Percentiles rank a stretch among this genome's conserved stretches.
phyloP scores from a whole-genome alignment of 1,140 invertebrate species.

The Vollenhovia emeryi region DNA sequence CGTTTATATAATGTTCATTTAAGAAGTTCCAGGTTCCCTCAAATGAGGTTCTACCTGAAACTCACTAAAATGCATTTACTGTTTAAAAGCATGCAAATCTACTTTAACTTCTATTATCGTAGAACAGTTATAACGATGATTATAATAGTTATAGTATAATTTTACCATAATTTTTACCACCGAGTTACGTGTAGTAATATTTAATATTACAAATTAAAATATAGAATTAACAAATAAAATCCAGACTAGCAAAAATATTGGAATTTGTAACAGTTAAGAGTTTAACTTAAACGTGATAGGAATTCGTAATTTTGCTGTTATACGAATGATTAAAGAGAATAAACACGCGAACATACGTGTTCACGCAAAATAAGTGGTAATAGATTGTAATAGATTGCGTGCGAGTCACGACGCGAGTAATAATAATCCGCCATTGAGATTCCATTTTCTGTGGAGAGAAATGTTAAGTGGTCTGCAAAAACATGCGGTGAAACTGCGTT shows the following conservation, averaged over 20 bases:
- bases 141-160: not conserved
- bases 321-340: conserved; percentile 27
- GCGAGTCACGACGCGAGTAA: not conserved
- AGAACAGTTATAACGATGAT: not conserved
- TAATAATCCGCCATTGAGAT: conserved; percentile 30
- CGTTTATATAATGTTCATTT: not conserved
- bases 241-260: not conserved
- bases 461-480: conserved; percentile 6
- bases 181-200: not conserved
- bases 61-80: not conserved
- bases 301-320: not conserved
- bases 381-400: conserved; percentile 1
- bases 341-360: conserved; percentile 54
- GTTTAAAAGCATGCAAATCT: not conserved
- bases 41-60: not conserved
- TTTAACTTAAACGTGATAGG: not conserved
- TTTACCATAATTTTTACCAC: conserved; percentile 3
- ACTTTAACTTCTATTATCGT: not conserved
- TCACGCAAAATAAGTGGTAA: conserved; percentile 29
- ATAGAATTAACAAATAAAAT: not conserved
- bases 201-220: not conserved
- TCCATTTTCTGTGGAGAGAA: not conserved
- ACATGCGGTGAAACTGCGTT: conserved; percentile 5
- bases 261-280: not conserved
- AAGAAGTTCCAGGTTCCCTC: not conserved